Conservation (phyloP, 2,888 invertebrate species). For the Sarcophaga rosellei region DNA sequence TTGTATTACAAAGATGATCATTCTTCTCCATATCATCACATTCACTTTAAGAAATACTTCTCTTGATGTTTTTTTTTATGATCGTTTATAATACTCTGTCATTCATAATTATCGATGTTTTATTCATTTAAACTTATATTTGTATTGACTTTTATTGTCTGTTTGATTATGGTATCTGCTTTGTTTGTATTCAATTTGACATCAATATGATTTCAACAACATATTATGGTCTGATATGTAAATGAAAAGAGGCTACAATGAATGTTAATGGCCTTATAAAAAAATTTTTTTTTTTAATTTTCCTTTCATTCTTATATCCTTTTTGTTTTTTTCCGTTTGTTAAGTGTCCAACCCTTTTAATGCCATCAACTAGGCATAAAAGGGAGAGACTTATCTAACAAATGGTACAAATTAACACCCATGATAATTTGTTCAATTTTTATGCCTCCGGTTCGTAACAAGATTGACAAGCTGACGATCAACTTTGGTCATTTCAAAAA, state of each 20-base stretch:
- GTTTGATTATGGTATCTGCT: background rate
- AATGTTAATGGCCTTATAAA: background rate
- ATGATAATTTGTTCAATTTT: slow-evolving; percentile 49
- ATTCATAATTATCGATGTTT: slow-evolving; percentile 46
- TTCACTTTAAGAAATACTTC: slow-evolving; percentile 20
- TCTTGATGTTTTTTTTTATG: slow-evolving; percentile 1
- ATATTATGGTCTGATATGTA: slow-evolving; percentile 12
- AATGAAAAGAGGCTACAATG: background rate
- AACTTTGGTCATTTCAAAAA: slow-evolving; percentile 40
- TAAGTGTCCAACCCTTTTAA: slow-evolving; percentile 10
- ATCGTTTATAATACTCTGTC: slow-evolving; percentile 27
- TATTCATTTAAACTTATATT: slow-evolving; percentile 22
- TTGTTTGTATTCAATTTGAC: slow-evolving; percentile 25
- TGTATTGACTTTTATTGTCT: slow-evolving; percentile 26
- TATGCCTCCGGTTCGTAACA: slow-evolving; percentile 49
- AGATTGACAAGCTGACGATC: slow-evolving; percentile 58
- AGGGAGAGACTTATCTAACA: slow-evolving; percentile 21
- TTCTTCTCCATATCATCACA: slow-evolving; percentile 21
- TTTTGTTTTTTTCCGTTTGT: background rate
- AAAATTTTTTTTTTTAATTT: background rate
- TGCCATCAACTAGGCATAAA: background rate
- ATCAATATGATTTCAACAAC: slow-evolving; percentile 32
- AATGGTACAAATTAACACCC: slow-evolving; percentile 58
- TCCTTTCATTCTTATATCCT: background rate
- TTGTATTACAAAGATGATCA: slow-evolving; percentile 12